Percentiles rank a stretch among this genome's conserved stretches.
phyloP scores from a whole-genome alignment of 2,113 vertebrate species.

The Pteronura brasiliensis region DNA sequence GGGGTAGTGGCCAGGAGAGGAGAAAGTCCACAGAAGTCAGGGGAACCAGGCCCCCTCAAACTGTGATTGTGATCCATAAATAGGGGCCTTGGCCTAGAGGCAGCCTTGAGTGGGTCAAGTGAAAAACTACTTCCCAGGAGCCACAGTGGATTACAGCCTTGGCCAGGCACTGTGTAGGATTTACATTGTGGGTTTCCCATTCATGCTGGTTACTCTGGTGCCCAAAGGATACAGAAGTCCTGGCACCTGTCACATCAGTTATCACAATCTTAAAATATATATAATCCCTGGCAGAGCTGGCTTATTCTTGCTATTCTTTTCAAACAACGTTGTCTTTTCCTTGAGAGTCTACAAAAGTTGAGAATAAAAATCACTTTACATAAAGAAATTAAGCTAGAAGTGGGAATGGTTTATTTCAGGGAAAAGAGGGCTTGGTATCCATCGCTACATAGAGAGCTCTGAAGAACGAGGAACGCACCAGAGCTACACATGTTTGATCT shows the following conservation, averaged over 20 bases:
- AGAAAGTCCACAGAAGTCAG: background rate
- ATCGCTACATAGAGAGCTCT: too few species aligned
- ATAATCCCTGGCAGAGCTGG: background rate
- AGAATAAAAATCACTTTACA: background rate
- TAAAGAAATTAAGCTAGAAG: background rate
- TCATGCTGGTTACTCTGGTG: background rate
- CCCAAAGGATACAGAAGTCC: background rate
- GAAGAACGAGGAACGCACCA: background rate
- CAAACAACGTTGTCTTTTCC: background rate
- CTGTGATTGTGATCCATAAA: too few species aligned
- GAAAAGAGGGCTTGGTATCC: background rate
- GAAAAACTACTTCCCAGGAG: background rate
- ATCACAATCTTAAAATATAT: background rate
- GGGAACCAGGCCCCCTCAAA: background rate
- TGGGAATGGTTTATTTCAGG: background rate
- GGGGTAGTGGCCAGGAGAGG: background rate
- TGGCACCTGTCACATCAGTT: background rate
- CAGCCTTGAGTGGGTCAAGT: background rate
- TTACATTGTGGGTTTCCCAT: background rate
- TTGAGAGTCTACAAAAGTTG: background rate
- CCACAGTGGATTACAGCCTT: background rate
- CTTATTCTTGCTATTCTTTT: background rate
- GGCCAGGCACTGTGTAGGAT: background rate
- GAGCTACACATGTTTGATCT: fast-evolving
- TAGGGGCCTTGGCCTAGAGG: background rate